These are phyloP conservation scores for Brachymystax lenok DNA, from an alignment of 2,797 vertebrate genomes.

Conservation along the genomic window DNA sequence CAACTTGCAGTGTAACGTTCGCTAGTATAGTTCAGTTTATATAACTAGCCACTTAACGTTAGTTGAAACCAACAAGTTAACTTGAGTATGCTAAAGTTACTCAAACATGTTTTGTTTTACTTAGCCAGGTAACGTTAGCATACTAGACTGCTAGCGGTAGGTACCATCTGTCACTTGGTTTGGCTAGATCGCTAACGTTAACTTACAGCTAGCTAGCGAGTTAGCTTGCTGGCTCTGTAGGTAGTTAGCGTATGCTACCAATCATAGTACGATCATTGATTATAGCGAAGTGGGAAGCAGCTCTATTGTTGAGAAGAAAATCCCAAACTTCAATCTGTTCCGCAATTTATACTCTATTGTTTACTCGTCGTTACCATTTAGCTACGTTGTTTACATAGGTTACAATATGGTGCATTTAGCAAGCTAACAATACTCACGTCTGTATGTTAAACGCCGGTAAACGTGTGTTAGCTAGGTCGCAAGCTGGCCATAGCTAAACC, in stretches of 20 bases:
- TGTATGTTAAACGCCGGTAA: slow-evolving; percentile 19
- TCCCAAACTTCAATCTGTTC: neutral
- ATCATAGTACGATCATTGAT: neutral
- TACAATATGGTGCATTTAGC: neutral
- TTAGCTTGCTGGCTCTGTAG: neutral
- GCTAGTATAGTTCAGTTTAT: neutral
- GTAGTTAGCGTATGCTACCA: neutral
- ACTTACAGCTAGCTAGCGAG: neutral
- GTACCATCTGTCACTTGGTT: neutral
- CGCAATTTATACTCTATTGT: neutral
- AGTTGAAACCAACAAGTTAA: neutral
- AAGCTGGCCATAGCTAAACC: neutral
- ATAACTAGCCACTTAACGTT: neutral
- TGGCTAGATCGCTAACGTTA: neutral
- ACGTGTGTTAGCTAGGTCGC: slow-evolving; percentile 1
- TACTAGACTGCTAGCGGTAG: neutral
- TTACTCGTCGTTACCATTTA: neutral
- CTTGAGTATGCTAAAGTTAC: neutral
- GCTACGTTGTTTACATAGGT: neutral
- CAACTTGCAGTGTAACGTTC: neutral
- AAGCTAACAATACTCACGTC: neutral
- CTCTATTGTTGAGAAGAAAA: neutral
- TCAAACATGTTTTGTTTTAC: neutral
- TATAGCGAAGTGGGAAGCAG: neutral
- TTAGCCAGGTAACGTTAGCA: neutral